Percentiles rank a stretch among this genome's conserved stretches.
Evolutionary conservation across 2,797 vertebrate genomes (phyloP).

Genomic region (Spea hammondii): DNA sequence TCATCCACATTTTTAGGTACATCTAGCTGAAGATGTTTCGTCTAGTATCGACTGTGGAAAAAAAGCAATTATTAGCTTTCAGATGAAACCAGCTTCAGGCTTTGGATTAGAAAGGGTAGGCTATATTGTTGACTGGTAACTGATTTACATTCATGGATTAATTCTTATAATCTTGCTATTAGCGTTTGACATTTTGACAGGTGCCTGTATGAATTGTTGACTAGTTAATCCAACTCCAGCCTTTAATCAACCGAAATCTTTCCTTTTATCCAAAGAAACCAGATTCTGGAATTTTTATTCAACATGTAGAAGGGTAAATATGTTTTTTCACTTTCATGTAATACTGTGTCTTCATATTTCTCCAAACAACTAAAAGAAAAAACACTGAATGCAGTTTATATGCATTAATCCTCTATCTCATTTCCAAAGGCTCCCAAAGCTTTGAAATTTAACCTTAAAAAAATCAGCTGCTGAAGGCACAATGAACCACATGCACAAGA

Average conservation of each 20-base stretch:
- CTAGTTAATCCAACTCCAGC: slow-evolving; percentile 41
- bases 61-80: slow-evolving; percentile 59
- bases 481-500: too few relatives aligned
- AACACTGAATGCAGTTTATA: background rate
- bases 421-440: too few relatives aligned
- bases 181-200: slow-evolving; percentile 34
- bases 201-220: slow-evolving; percentile 35
- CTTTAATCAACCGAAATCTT: slow-evolving; percentile 36
- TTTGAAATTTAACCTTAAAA: too few relatives aligned
- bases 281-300: slow-evolving; percentile 11
- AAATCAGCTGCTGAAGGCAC: too few relatives aligned
- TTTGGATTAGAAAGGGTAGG: slow-evolving; percentile 42
- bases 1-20: slow-evolving; percentile 7
- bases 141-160: slow-evolving; percentile 49
- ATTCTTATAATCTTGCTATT: slow-evolving; percentile 33
- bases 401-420: too few relatives aligned
- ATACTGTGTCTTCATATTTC: background rate
- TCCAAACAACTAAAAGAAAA: background rate
- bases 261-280: slow-evolving; percentile 25
- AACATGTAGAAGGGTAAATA: background rate
- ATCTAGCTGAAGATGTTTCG: slow-evolving; percentile 1
- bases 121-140: slow-evolving; percentile 38
- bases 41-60: slow-evolving; percentile 57
- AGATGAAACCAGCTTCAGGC: slow-evolving; percentile 50
- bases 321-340: background rate